Base-by-base conservation (phyloP, 2,113 vertebrate species). In the Bombycilla garrulus region DNA sequence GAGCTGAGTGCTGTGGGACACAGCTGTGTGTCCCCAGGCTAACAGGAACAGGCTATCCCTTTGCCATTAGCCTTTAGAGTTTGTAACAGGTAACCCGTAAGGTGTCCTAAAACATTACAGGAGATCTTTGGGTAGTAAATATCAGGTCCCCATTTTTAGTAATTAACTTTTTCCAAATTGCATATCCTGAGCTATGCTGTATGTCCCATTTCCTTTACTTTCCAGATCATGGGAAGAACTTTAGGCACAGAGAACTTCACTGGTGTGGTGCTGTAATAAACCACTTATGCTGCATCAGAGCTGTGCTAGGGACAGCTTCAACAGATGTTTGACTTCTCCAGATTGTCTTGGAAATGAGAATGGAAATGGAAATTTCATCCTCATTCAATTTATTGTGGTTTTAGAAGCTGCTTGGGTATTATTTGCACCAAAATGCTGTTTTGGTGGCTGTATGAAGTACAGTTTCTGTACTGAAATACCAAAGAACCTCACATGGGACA, bases 211-310 rank as follows among this genome's bases (percentile, higher is more conserved):
- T 56, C 13, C 48, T 76, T 77, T 69, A 25, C 64, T 57, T 87
- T 62, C 47, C 26, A 64, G 60, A 16, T 26, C 0, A 0, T 10
- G 22, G 53, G 38, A 62, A 74, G 56, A 62, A 61, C 33, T 47
- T 64, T 86, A 71, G 36, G 62, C 60, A 56, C 29, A 61, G 71
- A 70, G 60, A 69, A 36, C 6, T 6, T n/a, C 36, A 53, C 6
- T 29, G 21, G 16, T 33, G 24, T 35, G 11, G 24, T 88, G 25
- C 35, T n/a, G 36, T 51, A 61, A 24, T 40, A 28, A 12, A 29
- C 31, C 24, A 44, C 6, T 2, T 26, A 31, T 0, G 2, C 40
- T 0, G 5, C 14, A 1, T 67, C 2, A 2, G 21, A 65, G 31
- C 42, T 65, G 33, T 29, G 20, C 42, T 48, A 87, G 61, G 61